These are phyloP conservation scores for Lutraria lutraria DNA, from an alignment of 2,888 invertebrate species.

Conservation along the genomic window DNA sequence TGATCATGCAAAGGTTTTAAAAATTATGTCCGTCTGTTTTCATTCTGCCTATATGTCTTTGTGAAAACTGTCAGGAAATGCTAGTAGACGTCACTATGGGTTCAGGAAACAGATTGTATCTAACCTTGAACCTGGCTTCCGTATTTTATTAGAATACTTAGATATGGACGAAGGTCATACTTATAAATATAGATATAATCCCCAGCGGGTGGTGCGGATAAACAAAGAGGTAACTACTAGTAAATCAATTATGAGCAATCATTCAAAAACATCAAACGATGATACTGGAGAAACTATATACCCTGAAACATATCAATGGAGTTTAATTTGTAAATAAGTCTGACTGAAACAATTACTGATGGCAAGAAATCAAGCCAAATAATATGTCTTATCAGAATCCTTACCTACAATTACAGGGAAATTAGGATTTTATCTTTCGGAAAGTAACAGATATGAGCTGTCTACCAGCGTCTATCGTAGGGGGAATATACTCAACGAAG, in stretches of 20 bases:
- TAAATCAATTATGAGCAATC: constrained; percentile 6
- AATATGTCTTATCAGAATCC: background rate
- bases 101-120: background rate
- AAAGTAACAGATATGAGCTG: background rate
- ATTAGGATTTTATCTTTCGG: background rate
- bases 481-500: too few species aligned
- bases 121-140: background rate
- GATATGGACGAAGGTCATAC: background rate
- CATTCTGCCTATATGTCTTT: too few species aligned
- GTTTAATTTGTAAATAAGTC: background rate
- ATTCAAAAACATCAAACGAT: background rate
- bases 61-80: too few species aligned
- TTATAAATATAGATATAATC: background rate
- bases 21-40: too few species aligned
- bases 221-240: background rate
- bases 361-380: background rate
- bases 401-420: background rate
- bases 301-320: background rate
- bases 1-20: too few species aligned
- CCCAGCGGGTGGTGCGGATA: background rate
- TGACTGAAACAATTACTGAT: background rate
- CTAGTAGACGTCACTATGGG: too few species aligned
- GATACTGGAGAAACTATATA: background rate
- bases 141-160: background rate
- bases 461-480: background rate